Evolutionary conservation across 2,797 vertebrate genomes (phyloP).

Genomic region (Bradypodion ventrale): DNA sequence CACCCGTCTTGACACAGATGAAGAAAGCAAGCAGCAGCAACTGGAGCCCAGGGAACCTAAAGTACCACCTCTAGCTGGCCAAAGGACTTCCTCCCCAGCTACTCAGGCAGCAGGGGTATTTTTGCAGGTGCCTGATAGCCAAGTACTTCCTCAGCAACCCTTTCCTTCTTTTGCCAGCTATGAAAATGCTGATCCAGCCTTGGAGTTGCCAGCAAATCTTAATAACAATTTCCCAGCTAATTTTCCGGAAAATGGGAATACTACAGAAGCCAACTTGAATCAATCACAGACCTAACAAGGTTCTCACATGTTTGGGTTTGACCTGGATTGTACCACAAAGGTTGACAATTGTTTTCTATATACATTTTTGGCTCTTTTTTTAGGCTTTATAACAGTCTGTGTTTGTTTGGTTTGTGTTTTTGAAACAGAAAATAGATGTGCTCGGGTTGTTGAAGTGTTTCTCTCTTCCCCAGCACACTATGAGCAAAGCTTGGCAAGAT

Average conservation of each 20-base stretch:
- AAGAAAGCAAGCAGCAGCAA: conserved; percentile 80
- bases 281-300: conserved; percentile 80
- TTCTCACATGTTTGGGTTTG: conserved; percentile 48
- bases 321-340: conserved; percentile 61
- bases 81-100: conserved; percentile 75
- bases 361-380: conserved; percentile 54
- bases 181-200: conserved; percentile 74
- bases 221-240: conserved; percentile 78
- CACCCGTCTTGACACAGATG: conserved; percentile 85
- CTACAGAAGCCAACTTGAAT: conserved; percentile 80
- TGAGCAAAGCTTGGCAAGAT: conserved; percentile 54
- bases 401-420: conserved; percentile 30
- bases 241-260: conserved; percentile 84
- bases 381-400: conserved; percentile 46
- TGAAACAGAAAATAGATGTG: conserved; percentile 42
- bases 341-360: conserved; percentile 28
- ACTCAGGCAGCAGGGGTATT: conserved; percentile 82
- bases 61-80: conserved; percentile 75
- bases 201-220: conserved; percentile 77
- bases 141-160: conserved; percentile 79
- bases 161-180: conserved; percentile 81
- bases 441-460: conserved; percentile 21
- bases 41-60: conserved; percentile 83
- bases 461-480: conserved; percentile 3
- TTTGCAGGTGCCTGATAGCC: conserved; percentile 80